Base-by-base conservation (phyloP, 1,140 invertebrate species). In the Hylyphantes graminicola region DNA sequence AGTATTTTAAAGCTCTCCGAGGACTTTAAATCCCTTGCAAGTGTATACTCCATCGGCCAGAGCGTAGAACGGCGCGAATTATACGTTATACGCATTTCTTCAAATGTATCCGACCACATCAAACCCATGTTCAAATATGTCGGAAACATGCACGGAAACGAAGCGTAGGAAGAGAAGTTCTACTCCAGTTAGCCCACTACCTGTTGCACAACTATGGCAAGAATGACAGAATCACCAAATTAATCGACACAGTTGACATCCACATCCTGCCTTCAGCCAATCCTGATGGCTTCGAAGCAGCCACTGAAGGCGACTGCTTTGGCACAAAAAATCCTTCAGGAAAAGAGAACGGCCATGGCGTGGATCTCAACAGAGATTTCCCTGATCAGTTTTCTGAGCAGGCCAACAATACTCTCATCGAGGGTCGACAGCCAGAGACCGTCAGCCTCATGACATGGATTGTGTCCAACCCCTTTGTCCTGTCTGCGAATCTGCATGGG, bases 81-180 rank as follows among this genome's bases (percentile, higher is more conserved):
- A 59, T 91, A 94, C 88, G 96, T 93, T 0, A 88, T 98, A 50
- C 93, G 96, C 89, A 95, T 98, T 61, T 93, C 93, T 19, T 90
- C 92, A 79, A 94, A 95, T 91, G 73, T 77, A 21, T 87, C 89
- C 75, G 87, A 89, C 64, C 48, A 94, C 57, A 88, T 93, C 74
- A 92, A 93, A 85, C 97, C 97, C 0, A 95, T 97, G 92, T 94
- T 99, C 78, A 99, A 99, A 90, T 97, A 96, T 90, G 95, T 99
- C 50, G 97, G 94, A 2, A 99, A 99, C 89, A 99, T 99, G 96
- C 98, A 99, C 89, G 98, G 98, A 0, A 97, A 99, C 90, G 98
- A 99, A 91, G 93, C 7, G 92, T 98, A n/a, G 97, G 98, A 0
- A 91, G 97, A 75, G 93, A 99, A 89, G 88, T 99, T 80, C 90